Conservation (phyloP, 2,888 invertebrate species). For the Fabriciana adippe region DNA sequence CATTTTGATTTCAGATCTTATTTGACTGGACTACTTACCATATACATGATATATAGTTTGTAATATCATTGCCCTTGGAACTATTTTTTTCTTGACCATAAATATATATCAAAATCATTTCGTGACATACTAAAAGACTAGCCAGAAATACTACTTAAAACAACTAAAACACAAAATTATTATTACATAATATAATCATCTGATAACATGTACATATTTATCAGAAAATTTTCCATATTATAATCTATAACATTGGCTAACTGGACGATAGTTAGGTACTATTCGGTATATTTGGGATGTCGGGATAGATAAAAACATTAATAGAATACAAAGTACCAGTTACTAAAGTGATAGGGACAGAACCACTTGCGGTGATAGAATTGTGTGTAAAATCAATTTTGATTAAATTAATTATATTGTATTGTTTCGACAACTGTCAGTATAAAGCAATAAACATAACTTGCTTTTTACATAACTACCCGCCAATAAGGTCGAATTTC, state of each 20-base stretch:
- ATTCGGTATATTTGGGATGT: neutral
- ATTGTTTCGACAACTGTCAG: no score
- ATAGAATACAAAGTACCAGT: conserved; percentile 4
- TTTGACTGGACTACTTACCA: no score
- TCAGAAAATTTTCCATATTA: neutral
- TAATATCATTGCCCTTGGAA: no score
- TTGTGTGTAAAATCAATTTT: neutral
- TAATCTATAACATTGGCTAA: conserved; percentile 8
- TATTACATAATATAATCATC: neutral
- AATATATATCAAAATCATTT: no score
- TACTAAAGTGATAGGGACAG: neutral
- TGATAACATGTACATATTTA: conserved; percentile 10
- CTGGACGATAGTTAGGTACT: conserved; percentile 1
- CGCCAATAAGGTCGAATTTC: no score
- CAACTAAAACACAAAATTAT: neutral
- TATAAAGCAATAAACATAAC: no score
- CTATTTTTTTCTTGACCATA: no score
- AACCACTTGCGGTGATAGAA: neutral
- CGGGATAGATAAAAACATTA: conserved; percentile 10
- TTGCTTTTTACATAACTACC: no score
- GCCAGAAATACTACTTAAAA: neutral
- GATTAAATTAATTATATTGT: no score
- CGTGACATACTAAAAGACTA: no score
- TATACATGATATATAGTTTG: no score
- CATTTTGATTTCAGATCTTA: no score